phyloP scores from a whole-genome alignment of 2,113 vertebrate genomes.

The Macquaria australasica region DNA sequence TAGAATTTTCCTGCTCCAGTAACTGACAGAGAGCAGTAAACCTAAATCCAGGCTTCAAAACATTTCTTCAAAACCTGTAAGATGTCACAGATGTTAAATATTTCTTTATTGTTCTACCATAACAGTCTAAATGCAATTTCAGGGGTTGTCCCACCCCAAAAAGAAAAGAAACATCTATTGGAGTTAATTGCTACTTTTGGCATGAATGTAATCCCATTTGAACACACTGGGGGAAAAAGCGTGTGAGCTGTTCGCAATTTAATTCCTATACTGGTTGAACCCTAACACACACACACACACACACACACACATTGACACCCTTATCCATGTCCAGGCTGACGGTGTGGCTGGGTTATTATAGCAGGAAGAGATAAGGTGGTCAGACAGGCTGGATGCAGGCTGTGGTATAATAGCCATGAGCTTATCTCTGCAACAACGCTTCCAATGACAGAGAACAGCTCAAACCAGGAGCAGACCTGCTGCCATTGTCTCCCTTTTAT shows the following conservation, averaged over 20 bases:
- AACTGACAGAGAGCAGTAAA: not conserved
- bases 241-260: not conserved
- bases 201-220: not conserved
- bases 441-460: constrained; percentile 48
- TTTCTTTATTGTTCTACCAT: not conserved
- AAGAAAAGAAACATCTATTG: not conserved
- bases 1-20: not conserved
- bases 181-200: not conserved
- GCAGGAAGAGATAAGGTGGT: constrained; percentile 64
- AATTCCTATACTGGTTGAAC: not conserved
- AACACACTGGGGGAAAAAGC: not conserved
- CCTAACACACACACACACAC: not conserved
- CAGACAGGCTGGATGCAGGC: constrained; percentile 51
- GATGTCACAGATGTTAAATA: not conserved
- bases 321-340: constrained; percentile 50
- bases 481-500: constrained; percentile 24
- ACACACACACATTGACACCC: constrained; percentile 17
- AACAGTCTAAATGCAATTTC: not conserved
- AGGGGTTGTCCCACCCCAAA: not conserved
- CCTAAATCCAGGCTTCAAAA: not conserved
- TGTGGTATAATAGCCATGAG: constrained; percentile 62
- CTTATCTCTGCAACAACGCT: constrained; percentile 63
- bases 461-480: constrained; percentile 20
- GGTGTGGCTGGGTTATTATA: constrained; percentile 66
- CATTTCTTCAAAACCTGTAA: not conserved